phyloP scores from a whole-genome alignment of 2,113 vertebrate species.

The Indicator indicator region DNA sequence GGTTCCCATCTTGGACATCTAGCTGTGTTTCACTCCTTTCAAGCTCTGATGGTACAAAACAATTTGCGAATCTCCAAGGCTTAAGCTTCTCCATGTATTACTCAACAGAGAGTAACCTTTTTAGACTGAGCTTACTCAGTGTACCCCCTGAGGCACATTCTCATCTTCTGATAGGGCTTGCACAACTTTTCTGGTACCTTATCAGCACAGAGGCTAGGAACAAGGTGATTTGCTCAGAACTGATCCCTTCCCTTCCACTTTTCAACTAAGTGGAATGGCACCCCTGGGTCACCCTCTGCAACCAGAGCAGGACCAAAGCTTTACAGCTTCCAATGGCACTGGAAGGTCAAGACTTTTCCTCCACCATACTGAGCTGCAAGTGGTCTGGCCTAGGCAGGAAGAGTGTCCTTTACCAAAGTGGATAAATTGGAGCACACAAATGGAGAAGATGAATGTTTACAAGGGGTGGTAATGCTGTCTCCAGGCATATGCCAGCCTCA shows the following conservation, averaged over 20 bases:
- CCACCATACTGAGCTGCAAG: background rate
- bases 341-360: background rate
- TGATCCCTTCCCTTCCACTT: constrained; percentile 11
- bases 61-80: background rate
- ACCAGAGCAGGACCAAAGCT: background rate
- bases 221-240: constrained; percentile 20
- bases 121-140: background rate
- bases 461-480: background rate
- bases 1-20: background rate
- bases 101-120: background rate
- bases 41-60: background rate
- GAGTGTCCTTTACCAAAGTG: background rate
- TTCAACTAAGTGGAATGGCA: fast-evolving
- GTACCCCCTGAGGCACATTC: background rate
- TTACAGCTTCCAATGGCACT: background rate
- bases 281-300: background rate
- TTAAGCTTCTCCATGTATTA: background rate
- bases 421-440: background rate
- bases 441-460: background rate
- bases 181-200: constrained; percentile 12
- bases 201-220: background rate
- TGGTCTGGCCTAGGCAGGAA: background rate
- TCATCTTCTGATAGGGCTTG: constrained; percentile 38
- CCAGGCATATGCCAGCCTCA: background rate
- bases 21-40: background rate